Conservation (phyloP, 2,888 invertebrate species). For the Chrysotoxum bicinctum region DNA sequence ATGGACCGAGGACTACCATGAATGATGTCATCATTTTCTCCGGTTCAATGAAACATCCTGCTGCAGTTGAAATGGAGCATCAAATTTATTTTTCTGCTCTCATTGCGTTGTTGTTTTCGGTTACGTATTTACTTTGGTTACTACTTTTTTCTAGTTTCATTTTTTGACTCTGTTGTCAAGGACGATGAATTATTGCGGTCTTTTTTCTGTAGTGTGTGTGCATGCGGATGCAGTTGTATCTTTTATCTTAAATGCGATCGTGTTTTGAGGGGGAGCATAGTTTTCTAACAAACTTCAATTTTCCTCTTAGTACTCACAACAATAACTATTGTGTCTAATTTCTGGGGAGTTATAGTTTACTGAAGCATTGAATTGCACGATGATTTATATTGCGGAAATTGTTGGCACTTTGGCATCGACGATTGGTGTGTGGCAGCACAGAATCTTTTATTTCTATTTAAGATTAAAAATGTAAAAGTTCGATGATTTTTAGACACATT, state of each 20-base stretch:
- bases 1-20: conserved; percentile 29
- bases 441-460: not conserved
- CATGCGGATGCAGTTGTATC: conserved; percentile 60
- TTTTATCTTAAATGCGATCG: conserved; percentile 1
- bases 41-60: conserved; percentile 61
- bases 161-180: conserved; percentile 63
- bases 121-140: conserved; percentile 15
- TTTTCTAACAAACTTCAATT: conserved; percentile 46
- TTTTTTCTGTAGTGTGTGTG: conserved; percentile 24
- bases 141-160: not conserved
- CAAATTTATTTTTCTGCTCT: conserved; percentile 35
- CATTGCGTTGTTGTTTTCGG: conserved; percentile 42
- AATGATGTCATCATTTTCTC: conserved; percentile 67
- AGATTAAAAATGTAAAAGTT: no score
- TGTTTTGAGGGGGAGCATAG: conserved; percentile 4
- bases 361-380: conserved; percentile 56
- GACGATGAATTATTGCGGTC: conserved; percentile 72
- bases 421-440: not conserved
- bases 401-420: conserved; percentile 41
- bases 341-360: conserved; percentile 33
- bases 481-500: no score
- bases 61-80: conserved; percentile 64
- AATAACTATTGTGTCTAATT: conserved; percentile 25
- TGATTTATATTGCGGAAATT: conserved; percentile 69
- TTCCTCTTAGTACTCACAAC: conserved; percentile 20